Percentiles rank a stretch among this genome's conserved stretches.
Evolutionary conservation across 2,888 invertebrate species (phyloP).

Genomic region (Macaria liturata): DNA sequence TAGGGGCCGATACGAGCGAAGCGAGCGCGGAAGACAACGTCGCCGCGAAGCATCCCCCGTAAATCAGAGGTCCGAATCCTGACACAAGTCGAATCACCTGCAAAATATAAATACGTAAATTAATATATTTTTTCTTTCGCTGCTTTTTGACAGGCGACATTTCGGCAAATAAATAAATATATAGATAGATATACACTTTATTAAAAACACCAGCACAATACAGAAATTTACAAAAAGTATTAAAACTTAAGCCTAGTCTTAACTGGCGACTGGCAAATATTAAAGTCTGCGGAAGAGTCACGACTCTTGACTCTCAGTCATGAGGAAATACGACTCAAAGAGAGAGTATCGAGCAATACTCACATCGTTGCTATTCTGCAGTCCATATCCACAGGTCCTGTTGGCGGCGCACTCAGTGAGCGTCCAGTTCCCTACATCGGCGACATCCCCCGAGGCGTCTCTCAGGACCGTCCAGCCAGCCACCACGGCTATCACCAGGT

Average conservation of each 20-base stretch:
- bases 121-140: no score
- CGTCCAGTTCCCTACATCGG: slow-evolving; percentile 81
- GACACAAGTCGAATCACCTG: slow-evolving; percentile 93
- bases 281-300: no score
- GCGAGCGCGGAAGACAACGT: slow-evolving; percentile 98
- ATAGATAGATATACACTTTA: no score
- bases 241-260: no score
- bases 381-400: slow-evolving; percentile 86
- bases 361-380: slow-evolving; percentile 92
- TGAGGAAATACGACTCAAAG: no score
- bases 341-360: slow-evolving; percentile 34
- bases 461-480: slow-evolving; percentile 89
- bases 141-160: no score
- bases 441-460: slow-evolving; percentile 89
- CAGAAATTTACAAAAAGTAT: no score
- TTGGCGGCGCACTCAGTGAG: slow-evolving; percentile 80
- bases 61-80: slow-evolving; percentile 95
- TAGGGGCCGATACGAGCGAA: slow-evolving; percentile 97
- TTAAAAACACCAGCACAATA: no score
- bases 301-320: no score
- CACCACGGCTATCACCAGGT: slow-evolving; percentile 92
- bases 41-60: slow-evolving; percentile 98
- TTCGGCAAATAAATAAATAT: no score
- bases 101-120: slow-evolving; percentile 30
- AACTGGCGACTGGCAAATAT: no score